phyloP scores from a whole-genome alignment of 1,140 invertebrate genomes.

The Drosophila kurseongensis region DNA sequence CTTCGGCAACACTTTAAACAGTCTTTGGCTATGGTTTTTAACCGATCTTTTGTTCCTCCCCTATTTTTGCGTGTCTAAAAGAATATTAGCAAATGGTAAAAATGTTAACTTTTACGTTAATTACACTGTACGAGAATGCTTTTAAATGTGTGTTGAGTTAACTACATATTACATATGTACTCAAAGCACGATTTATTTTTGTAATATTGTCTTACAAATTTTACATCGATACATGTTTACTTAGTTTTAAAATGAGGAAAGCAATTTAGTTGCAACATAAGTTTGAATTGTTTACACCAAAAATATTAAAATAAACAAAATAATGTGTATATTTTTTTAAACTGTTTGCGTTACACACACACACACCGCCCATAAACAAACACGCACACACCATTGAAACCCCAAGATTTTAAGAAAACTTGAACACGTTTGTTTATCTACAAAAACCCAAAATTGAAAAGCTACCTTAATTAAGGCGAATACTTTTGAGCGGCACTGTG shows the following conservation, averaged over 20 bases:
- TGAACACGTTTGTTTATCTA: slow-evolving; percentile 1
- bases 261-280: slow-evolving; percentile 75
- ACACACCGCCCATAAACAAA: slow-evolving; percentile 30
- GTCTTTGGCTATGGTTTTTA: slow-evolving; percentile 26
- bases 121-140: slow-evolving; percentile 52
- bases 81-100: slow-evolving; percentile 59
- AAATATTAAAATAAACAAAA: slow-evolving; percentile 81
- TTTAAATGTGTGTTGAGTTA: slow-evolving; percentile 61
- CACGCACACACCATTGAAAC: slow-evolving; percentile 15
- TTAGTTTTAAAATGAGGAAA: slow-evolving; percentile 67
- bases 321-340: slow-evolving; percentile 68
- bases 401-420: slow-evolving; percentile 21
- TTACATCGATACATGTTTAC: slow-evolving; percentile 74
- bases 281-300: slow-evolving; percentile 81
- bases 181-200: slow-evolving; percentile 61
- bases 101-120: slow-evolving; percentile 59
- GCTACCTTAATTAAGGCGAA: slow-evolving; percentile 19
- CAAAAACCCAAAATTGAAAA: slow-evolving; percentile 11
- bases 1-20: slow-evolving; percentile 42
- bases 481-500: slow-evolving; percentile 69
- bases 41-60: slow-evolving; percentile 12
- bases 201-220: slow-evolving; percentile 65
- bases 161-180: slow-evolving; percentile 56
- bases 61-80: slow-evolving; percentile 26
- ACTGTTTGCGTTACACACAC: slow-evolving; percentile 47